Conservation (phyloP, 2,113 vertebrate species). For the Dicaeum eximium region DNA sequence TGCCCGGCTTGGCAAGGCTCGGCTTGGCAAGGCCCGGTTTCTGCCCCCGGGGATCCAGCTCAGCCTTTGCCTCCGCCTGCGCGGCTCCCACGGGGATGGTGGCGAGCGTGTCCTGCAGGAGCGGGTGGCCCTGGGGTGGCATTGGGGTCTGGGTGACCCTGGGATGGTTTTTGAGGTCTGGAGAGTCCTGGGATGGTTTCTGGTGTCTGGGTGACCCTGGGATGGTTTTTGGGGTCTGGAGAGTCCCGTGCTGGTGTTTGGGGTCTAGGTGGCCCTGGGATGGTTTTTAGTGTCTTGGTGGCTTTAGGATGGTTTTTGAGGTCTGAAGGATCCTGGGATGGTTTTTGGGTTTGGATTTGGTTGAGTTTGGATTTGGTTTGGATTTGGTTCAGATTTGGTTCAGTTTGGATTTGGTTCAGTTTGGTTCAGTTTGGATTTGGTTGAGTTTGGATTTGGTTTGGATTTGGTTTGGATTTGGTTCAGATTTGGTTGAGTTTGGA, state of each 20-base stretch:
- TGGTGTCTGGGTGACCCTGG: too few relatives aligned
- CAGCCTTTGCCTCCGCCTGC: background rate
- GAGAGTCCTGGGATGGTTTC: too few relatives aligned
- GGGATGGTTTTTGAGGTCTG: background rate
- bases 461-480: background rate
- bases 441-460: too few relatives aligned
- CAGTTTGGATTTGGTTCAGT: background rate
- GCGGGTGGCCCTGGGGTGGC: accelerated
- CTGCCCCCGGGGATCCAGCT: background rate
- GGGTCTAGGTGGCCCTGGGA: too few relatives aligned
- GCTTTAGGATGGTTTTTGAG: too few relatives aligned
- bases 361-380: background rate
- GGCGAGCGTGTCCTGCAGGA: background rate
- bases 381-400: accelerated
- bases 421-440: background rate
- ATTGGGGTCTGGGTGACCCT: background rate
- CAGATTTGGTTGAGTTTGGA: accelerated
- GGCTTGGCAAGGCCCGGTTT: background rate
- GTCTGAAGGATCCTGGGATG: too few relatives aligned
- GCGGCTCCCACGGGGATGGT: background rate
- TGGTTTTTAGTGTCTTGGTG: too few relatives aligned
- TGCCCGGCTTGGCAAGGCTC: background rate
- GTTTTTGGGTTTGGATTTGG: too few relatives aligned
- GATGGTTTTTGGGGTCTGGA: background rate
- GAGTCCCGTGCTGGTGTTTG: too few relatives aligned